Evolutionary conservation across 1,140 invertebrate genomes (phyloP), one percentile per base, ranked within the genome.

Genomic region (Papilio aristodemus): DNA sequence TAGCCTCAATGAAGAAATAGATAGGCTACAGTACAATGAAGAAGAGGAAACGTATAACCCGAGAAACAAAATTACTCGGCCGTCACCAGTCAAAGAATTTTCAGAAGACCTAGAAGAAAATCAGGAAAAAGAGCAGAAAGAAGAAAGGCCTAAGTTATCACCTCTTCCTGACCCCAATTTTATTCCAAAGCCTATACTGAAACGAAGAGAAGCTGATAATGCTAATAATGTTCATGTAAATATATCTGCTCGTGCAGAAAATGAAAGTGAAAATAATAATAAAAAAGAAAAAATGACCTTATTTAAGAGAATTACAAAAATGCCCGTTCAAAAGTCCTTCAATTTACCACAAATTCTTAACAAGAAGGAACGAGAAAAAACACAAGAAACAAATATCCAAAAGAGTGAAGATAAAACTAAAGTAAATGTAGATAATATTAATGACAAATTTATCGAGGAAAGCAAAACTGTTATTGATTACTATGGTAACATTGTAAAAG

Each of bases 401-500:
- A 78, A 71, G 32, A 74, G 73, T 50, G 76, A 76, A 41, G 71
- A 68, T 14, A 83, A 82, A 72, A 17, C 39, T 70, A 58, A 63
- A 54, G 80, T 81, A 58, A 85, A 85, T 81, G 62, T 39, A 27
- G 81, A 90, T 69, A 77, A 77, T 76, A 73, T 73, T 64, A 81
- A 83, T 64, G 86, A 92, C 19, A 83, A 82, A 76, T 69, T 90
- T 13, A 83, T 92, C 72, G 94, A 95, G 73, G 94, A 94, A 81
- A 88, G 94, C 0, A 94, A 94, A 80, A 95, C 95, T 0, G 93
- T 95, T 0, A 94, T 95, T 14, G 95, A 95, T 89, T 95, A 96
- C 80, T 97, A 97, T 73, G 95, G 95, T 17, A 95, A 96, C 81
- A 94, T 97, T 67, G 95, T 97, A 1, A 94, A 93, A 70, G 94